Evolutionary conservation across 2,797 vertebrate genomes (phyloP).

Genomic region (Sebastiscus albofasciatus): DNA sequence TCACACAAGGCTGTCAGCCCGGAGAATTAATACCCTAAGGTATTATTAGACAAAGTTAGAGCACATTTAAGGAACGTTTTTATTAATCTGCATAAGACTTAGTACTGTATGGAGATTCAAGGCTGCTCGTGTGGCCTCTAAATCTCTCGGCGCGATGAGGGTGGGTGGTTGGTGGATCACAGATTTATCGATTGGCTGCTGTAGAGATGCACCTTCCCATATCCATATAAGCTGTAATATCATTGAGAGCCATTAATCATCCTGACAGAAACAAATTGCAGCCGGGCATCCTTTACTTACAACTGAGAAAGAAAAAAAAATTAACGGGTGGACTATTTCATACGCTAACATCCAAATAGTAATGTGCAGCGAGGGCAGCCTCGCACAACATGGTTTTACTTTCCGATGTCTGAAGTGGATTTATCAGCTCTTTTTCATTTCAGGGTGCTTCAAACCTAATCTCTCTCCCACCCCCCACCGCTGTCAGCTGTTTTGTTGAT

Average conservation of each 20-base stretch:
- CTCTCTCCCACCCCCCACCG: not conserved
- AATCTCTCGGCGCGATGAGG: constrained; percentile 61
- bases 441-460: constrained; percentile 24
- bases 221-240: constrained; percentile 82
- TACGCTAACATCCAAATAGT: constrained; percentile 34
- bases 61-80: constrained; percentile 57
- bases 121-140: constrained; percentile 68
- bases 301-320: constrained; percentile 50
- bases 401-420: constrained; percentile 11
- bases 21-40: constrained; percentile 35
- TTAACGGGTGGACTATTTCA: constrained; percentile 37
- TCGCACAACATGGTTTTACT: not conserved
- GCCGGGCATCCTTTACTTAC: constrained; percentile 76
- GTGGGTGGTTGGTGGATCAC: constrained; percentile 72
- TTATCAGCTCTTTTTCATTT: constrained; percentile 28
- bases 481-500: constrained; percentile 51
- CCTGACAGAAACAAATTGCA: constrained; percentile 82
- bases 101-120: constrained; percentile 53
- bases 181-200: constrained; percentile 83
- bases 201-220: constrained; percentile 82
- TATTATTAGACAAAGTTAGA: constrained; percentile 59
- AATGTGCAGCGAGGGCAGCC: not conserved
- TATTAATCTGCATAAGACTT: constrained; percentile 79
- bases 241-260: constrained; percentile 85
- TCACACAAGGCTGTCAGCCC: constrained; percentile 12